Evolutionary conservation across 2,888 invertebrate species (phyloP).

Genomic region (Acanthosepion lycidas): DNA sequence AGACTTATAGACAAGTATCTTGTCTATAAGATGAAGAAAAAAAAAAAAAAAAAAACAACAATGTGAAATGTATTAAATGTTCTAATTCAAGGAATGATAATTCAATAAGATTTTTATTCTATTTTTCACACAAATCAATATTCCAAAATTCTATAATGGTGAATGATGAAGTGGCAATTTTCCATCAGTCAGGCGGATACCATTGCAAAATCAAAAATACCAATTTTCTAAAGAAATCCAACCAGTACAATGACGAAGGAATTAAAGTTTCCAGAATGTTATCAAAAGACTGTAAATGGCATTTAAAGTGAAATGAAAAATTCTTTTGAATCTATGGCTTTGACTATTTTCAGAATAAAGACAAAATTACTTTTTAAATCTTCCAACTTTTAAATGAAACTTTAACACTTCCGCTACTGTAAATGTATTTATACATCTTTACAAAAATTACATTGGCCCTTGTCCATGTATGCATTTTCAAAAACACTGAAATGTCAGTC

Average conservation of each 20-base stretch:
- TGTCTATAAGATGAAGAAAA: neutral
- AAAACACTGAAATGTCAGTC: no score
- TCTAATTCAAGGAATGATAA: neutral
- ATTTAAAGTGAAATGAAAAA: neutral
- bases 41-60: no score
- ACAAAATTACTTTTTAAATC: neutral
- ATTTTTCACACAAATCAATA: conserved; percentile 17
- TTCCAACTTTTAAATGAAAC: neutral
- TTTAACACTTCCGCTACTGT: no score
- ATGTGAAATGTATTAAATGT: neutral
- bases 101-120: neutral
- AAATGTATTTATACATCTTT: no score
- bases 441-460: no score
- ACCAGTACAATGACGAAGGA: neutral
- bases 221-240: neutral
- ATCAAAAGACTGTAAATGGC: neutral
- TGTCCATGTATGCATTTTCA: no score
- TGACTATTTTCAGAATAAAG: neutral
- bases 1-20: neutral
- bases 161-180: neutral
- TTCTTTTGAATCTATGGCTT: neutral
- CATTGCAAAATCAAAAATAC: neutral
- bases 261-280: neutral
- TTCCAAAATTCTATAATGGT: neutral
- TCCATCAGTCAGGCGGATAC: neutral